A percentile compares a stretch with the other conserved stretches of the same genome.
Conservation (phyloP, 2,113 vertebrate genomes). For the Anser cygnoides region DNA sequence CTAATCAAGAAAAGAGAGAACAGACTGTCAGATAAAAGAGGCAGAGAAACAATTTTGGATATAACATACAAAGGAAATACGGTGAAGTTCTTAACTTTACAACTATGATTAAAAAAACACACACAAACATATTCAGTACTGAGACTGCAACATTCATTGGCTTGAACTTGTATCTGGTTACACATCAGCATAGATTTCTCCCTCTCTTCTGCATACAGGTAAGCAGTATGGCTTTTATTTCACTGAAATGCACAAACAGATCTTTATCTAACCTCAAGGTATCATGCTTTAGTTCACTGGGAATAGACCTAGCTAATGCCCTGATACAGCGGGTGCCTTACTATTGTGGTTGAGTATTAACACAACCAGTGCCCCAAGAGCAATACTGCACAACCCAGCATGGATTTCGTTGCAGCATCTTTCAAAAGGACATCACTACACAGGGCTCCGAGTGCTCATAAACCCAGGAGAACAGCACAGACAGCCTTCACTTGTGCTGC, state of each 20-base stretch:
- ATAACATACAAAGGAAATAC: background rate
- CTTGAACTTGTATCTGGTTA: background rate
- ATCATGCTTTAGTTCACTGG: background rate
- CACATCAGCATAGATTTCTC: background rate
- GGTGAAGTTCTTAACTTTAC: background rate
- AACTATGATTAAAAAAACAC: background rate
- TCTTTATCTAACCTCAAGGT: background rate
- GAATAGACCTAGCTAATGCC: background rate
- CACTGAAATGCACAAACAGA: background rate
- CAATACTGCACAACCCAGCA: background rate
- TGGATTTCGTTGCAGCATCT: background rate
- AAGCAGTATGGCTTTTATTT: slow-evolving; percentile 2
- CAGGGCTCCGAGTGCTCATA: background rate
- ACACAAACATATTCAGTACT: no score
- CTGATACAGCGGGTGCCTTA: background rate
- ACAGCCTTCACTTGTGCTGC: background rate
- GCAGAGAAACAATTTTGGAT: background rate
- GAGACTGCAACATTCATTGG: background rate
- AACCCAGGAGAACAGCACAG: background rate
- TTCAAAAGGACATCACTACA: background rate
- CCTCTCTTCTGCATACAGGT: background rate
- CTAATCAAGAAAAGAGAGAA: background rate
- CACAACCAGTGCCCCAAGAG: background rate
- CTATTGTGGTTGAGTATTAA: background rate
- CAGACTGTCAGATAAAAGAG: background rate